Conservation (phyloP, 2,888 invertebrate species). For the Drosophila nr. medialis region DNA sequence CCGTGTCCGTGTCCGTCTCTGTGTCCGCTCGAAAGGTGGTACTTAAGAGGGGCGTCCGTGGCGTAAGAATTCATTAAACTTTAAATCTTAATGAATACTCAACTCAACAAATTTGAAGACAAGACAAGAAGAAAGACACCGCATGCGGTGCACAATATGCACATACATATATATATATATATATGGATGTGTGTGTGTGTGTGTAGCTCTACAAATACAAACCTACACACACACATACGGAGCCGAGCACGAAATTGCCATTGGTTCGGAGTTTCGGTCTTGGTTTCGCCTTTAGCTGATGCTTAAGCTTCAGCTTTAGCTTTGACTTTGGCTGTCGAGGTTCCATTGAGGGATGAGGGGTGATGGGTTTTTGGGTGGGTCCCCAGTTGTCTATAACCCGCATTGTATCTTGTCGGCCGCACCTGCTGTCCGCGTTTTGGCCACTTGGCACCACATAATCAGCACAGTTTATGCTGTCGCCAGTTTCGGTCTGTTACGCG, state of each 20-base stretch:
- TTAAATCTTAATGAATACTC: slow-evolving; percentile 65
- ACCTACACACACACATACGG: not conserved
- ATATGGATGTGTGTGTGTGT: not conserved
- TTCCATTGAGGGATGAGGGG: not conserved
- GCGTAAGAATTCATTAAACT: slow-evolving; percentile 63
- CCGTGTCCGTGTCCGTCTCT: slow-evolving; percentile 1
- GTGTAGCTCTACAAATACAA: not conserved
- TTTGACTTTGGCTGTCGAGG: slow-evolving; percentile 10
- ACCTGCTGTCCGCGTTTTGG: slow-evolving; percentile 39
- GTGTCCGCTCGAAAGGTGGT: not conserved
- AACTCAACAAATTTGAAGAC: slow-evolving; percentile 45
- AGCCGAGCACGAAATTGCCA: not conserved
- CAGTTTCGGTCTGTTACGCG: slow-evolving; percentile 32
- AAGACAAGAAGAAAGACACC: slow-evolving; percentile 40
- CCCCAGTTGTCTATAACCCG: slow-evolving; percentile 21
- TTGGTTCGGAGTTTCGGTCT: slow-evolving; percentile 7
- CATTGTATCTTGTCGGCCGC: slow-evolving; percentile 14
- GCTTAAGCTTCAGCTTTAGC: slow-evolving; percentile 7
- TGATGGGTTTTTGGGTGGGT: not conserved
- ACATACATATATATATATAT: not conserved
- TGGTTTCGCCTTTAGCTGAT: slow-evolving; percentile 21
- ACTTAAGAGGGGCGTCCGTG: slow-evolving; percentile 4
- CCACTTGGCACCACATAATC: slow-evolving; percentile 66
- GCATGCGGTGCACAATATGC: slow-evolving; percentile 28
- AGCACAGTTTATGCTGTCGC: slow-evolving; percentile 69